Conservation (phyloP, 2,888 invertebrate species). For the Schrankia costaestrigalis region DNA sequence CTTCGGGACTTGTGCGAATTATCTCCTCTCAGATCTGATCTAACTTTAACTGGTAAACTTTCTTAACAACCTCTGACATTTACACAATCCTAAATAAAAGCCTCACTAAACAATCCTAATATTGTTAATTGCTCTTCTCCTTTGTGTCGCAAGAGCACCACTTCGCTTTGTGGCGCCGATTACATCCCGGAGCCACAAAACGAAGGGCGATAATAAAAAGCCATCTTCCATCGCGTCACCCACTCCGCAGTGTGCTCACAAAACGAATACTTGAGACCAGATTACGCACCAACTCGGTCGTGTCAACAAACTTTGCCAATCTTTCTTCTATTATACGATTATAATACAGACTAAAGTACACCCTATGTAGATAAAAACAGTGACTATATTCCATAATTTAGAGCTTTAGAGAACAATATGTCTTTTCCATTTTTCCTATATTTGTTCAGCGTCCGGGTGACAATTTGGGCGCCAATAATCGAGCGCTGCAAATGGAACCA, state of each 20-base stretch:
- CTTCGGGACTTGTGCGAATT: no score
- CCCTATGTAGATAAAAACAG: conserved; percentile 12
- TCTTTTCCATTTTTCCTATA: conserved; percentile 44
- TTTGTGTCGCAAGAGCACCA: conserved; percentile 14
- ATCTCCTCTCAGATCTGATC: no score
- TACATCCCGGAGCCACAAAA: conserved; percentile 18
- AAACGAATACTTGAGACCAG: conserved; percentile 51
- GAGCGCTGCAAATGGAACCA: conserved; percentile 23
- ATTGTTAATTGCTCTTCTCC: conserved; percentile 27
- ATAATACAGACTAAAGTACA: conserved; percentile 10
- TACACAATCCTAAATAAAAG: no score
- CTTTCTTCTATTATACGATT: conserved; percentile 48
- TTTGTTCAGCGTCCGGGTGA: conserved; percentile 36
- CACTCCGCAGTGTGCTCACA: conserved; percentile 30
- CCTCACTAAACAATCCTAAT: conserved; percentile 14
- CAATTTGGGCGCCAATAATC: conserved; percentile 42
- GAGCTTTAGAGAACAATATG: conserved; percentile 27
- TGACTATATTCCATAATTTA: conserved; percentile 11
- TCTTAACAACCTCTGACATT: no score
- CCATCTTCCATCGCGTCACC: conserved; percentile 31
- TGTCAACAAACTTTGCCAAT: conserved; percentile 57
- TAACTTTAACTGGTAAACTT: no score
- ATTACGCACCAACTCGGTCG: conserved; percentile 48
- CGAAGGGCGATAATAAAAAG: conserved; percentile 30
- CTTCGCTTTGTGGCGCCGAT: conserved; percentile 18